phyloP scores from a whole-genome alignment of 2,113 vertebrate species.

The Gadus chalcogrammus region DNA sequence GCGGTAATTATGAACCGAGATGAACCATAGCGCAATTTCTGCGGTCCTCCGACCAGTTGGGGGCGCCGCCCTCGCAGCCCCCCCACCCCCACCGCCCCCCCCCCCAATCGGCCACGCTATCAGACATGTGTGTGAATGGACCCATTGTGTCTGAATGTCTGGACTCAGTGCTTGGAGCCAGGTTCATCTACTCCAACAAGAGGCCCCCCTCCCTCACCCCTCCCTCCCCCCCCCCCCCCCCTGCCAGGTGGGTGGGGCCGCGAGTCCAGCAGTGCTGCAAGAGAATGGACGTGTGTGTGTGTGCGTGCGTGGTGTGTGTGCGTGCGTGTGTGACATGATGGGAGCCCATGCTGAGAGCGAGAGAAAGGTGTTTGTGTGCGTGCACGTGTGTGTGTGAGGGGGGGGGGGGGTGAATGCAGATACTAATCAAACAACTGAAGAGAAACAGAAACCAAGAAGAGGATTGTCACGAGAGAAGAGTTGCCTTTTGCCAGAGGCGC shows the following conservation, averaged over 20 bases:
- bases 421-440: conserved; percentile 51
- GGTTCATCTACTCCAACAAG: conserved; percentile 80
- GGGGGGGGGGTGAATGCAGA: too few relatives aligned
- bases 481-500: conserved; percentile 82
- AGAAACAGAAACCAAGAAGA: conserved; percentile 62
- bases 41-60: conserved; percentile 82
- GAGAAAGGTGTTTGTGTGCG: conserved; percentile 13
- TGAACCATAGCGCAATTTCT: conserved; percentile 81
- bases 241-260: conserved; percentile 60
- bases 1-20: conserved; percentile 64
- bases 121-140: conserved; percentile 89
- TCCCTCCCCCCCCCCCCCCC: conserved; percentile 66
- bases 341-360: conserved; percentile 82
- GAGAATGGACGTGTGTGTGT: conserved; percentile 78
- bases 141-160: conserved; percentile 88
- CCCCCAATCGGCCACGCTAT: conserved; percentile 82
- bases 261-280: conserved; percentile 84
- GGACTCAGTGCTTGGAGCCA: conserved; percentile 85
- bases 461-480: conserved; percentile 72
- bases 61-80: conserved; percentile 74
- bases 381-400: too few relatives aligned
- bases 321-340: conserved; percentile 76
- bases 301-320: conserved; percentile 59
- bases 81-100: conserved; percentile 44
- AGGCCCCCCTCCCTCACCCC: conserved; percentile 57